Percentiles rank a stretch among this genome's conserved stretches.
Evolutionary conservation across 37 sponge, comb jelly and placozoan genomes (phyloP).

Genomic region (Chondrosia reniformis): DNA sequence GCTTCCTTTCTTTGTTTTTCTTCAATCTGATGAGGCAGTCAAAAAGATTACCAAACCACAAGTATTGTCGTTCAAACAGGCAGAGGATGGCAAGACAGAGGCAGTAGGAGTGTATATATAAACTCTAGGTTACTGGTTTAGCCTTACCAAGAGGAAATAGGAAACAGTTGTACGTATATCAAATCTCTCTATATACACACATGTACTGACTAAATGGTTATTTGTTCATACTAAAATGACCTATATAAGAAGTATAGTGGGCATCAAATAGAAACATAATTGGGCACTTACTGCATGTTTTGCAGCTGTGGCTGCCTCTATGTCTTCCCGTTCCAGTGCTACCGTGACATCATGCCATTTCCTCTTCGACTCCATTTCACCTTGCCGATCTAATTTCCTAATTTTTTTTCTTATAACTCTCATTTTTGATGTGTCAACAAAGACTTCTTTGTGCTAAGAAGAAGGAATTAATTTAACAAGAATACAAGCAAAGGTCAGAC

Average conservation of each 20-base stretch:
- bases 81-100: too few species aligned
- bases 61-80: too few species aligned
- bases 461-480: too few species aligned
- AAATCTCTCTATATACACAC: background rate
- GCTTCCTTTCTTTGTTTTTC: slow-evolving; percentile 84
- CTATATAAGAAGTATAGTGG: too few species aligned
- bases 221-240: background rate
- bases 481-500: too few species aligned
- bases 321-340: slow-evolving; percentile 54
- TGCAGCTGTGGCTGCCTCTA: slow-evolving; percentile 86
- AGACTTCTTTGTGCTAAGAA: slow-evolving; percentile 73
- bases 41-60: background rate
- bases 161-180: too few species aligned
- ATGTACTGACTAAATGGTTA: background rate
- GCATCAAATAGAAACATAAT: background rate
- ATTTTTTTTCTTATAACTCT: slow-evolving; percentile 86
- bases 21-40: slow-evolving; percentile 56
- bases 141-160: too few species aligned
- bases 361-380: slow-evolving; percentile 68
- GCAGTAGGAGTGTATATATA: slow-evolving; percentile 7
- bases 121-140: background rate
- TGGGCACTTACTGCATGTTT: slow-evolving; percentile 66
- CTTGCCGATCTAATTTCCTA: slow-evolving; percentile 63
- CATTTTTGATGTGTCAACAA: slow-evolving; percentile 73
- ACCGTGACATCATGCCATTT: slow-evolving; percentile 83